A percentile compares a stretch with the other conserved stretches of the same genome.
These are phyloP conservation scores for Geococcyx californianus DNA, from an alignment of 2,113 vertebrate genomes.

Conservation along the genomic window DNA sequence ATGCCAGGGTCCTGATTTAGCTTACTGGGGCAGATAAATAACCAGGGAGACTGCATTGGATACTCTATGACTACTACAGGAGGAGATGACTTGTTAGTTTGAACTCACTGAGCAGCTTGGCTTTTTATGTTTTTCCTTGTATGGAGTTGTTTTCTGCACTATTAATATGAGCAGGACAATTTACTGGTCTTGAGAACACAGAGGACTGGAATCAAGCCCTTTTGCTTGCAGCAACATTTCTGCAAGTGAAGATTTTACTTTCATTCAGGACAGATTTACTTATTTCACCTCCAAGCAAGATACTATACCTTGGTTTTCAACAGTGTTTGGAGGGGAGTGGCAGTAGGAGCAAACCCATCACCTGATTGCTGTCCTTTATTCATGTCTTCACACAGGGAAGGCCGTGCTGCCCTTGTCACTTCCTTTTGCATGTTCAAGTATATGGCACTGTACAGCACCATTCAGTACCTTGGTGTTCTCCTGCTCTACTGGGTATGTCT, in stretches of 20 bases:
- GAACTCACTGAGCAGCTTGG: background rate
- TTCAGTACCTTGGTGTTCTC: slow-evolving; percentile 81
- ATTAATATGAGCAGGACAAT: background rate
- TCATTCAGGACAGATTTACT: background rate
- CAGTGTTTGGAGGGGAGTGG: background rate
- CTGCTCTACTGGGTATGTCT: slow-evolving; percentile 82
- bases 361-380: background rate
- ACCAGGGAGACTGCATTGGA: background rate
- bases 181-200: background rate
- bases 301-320: background rate
- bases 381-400: slow-evolving; percentile 71
- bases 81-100: background rate
- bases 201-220: background rate
- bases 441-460: slow-evolving; percentile 84
- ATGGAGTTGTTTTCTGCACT: background rate
- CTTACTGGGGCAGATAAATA: background rate
- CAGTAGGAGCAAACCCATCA: background rate
- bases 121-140: background rate
- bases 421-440: slow-evolving; percentile 86
- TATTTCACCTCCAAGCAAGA: background rate
- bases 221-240: background rate
- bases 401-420: slow-evolving; percentile 79
- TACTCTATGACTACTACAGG: background rate
- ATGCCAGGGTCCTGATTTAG: background rate
- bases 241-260: background rate